Conservation (phyloP, 2,888 invertebrate species). For the Eulithis testata region DNA sequence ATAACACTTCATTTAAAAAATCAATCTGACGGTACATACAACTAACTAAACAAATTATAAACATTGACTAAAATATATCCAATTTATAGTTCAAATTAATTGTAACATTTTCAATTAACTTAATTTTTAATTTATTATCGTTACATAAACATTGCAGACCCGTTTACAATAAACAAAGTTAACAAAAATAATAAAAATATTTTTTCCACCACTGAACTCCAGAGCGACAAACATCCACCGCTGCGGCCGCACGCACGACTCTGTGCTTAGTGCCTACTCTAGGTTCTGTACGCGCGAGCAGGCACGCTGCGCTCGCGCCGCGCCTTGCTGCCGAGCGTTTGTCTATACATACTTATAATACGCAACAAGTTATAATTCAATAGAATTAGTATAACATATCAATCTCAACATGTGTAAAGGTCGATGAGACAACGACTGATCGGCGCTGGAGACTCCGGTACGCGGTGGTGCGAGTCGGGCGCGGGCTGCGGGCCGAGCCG, state of each 20-base stretch:
- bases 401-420: slow-evolving; percentile 84
- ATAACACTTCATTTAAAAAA: slow-evolving; percentile 76
- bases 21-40: slow-evolving; percentile 72
- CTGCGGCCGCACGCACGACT: slow-evolving; percentile 47
- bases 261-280: neutral
- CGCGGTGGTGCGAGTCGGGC: slow-evolving; percentile 35
- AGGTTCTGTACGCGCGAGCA: neutral
- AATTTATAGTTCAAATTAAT: slow-evolving; percentile 77
- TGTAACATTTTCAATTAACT: slow-evolving; percentile 72
- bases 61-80: slow-evolving; percentile 82
- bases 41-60: slow-evolving; percentile 73
- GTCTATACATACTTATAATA: slow-evolving; percentile 73
- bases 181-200: slow-evolving; percentile 79
- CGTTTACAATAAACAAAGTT: slow-evolving; percentile 81
- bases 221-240: slow-evolving; percentile 69
- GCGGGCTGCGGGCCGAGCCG: slow-evolving; percentile 29
- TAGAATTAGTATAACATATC: slow-evolving; percentile 84
- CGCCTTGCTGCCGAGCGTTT: slow-evolving; percentile 37
- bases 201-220: slow-evolving; percentile 70
- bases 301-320: slow-evolving; percentile 19
- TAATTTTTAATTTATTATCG: slow-evolving; percentile 72
- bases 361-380: slow-evolving; percentile 83
- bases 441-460: slow-evolving; percentile 46
- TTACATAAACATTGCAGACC: slow-evolving; percentile 80
- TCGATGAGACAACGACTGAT: slow-evolving; percentile 74